Base-by-base conservation (phyloP, 2,797 vertebrate species). In the Poeciliopsis gracilis region DNA sequence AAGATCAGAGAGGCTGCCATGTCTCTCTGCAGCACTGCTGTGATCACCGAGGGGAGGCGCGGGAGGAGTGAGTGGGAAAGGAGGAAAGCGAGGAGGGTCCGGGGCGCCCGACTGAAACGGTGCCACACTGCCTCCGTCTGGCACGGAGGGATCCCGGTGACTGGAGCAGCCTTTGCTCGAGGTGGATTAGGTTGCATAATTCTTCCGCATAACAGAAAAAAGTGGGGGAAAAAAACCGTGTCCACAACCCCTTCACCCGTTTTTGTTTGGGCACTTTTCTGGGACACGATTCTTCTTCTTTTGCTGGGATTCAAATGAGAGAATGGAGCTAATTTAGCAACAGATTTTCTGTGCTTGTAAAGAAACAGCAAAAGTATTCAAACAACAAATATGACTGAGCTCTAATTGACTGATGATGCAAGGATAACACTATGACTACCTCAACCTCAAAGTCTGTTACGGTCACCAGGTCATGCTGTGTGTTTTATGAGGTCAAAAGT, bases 1-100 rank as follows among this genome's bases (percentile, higher is more conserved):
- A 89, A 86, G 90, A 94, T 94, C 91, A 92, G 87, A 93, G 90
- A 85, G 82, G 89, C 89, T 87, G 83, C 89, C 91, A 91, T 94
- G 91, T 94, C 91, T 91, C 88, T 90, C 91, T 90, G 89, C 90
- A 91, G 91, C 70, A 80, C 87, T 90, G 90, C 92, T 93, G 90
- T 93, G 91, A 92, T 94, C 89, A 83, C 89, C 88, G 93, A 90
- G 79, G 84, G 90, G 89, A 83, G 76, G 79, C 70, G n/a, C 83
- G 82, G 2, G 53, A 87, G 75, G 70, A 18, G 36, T 6, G 43
- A 76, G 16, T 61, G 74, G 46, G 69, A 71, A 71, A 63, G 66
- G 30, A 75, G 75, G 76, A 76, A 47, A 67, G 77, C 74, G 63
- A 18, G 46, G 77, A 84, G 85, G 81, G 86, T 55, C 38, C 72